These are phyloP conservation scores for Pogonomyrmex californicus DNA, from an alignment of 1,140 invertebrate genomes.

Conservation along the genomic window DNA sequence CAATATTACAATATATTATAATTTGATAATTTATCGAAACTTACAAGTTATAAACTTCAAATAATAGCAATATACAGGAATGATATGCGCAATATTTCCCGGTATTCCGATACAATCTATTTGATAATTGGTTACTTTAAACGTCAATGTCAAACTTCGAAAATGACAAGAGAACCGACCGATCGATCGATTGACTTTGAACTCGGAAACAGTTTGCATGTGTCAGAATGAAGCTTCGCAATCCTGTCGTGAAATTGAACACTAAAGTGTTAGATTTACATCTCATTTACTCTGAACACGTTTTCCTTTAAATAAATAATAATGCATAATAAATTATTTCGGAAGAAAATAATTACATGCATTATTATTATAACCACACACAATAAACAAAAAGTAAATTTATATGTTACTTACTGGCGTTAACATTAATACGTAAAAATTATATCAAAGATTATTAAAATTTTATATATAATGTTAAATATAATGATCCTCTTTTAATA, in stretches of 20 bases:
- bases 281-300: background rate
- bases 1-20: background rate
- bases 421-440: background rate
- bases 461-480: background rate
- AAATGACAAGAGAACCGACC: background rate
- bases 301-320: background rate
- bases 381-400: background rate
- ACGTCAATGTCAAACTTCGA: background rate
- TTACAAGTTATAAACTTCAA: background rate
- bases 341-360: background rate
- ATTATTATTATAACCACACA: background rate
- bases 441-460: background rate
- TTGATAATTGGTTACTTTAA: conserved; percentile 15
- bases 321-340: conserved; percentile 13
- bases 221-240: background rate
- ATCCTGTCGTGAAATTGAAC: background rate
- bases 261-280: background rate
- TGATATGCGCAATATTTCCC: background rate
- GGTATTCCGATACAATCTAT: background rate
- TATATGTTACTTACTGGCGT: background rate
- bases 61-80: background rate
- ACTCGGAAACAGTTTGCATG: conserved; percentile 1
- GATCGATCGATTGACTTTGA: background rate
- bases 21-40: background rate
- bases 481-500: background rate